phyloP scores from a whole-genome alignment of 1,140 invertebrate genomes.

The Platorchestia sp. region DNA sequence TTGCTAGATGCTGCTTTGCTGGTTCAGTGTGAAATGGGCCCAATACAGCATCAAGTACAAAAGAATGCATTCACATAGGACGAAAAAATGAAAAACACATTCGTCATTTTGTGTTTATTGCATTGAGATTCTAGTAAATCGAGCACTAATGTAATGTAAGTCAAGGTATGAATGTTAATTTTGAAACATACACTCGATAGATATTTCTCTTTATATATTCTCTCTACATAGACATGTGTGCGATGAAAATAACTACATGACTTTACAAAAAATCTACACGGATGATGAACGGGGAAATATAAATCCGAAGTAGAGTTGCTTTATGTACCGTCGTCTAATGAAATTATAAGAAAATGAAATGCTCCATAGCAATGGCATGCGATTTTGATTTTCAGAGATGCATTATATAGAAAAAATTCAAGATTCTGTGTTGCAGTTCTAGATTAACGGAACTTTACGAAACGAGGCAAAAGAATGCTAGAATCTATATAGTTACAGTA shows the following conservation, averaged over 20 bases:
- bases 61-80: neutral
- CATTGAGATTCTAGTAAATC: neutral
- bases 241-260: neutral
- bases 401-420: neutral
- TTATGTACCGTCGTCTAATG: neutral
- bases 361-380: neutral
- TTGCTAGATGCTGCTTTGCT: too few relatives aligned
- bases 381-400: neutral
- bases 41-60: neutral
- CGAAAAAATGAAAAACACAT: neutral
- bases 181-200: neutral
- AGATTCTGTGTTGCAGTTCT: neutral
- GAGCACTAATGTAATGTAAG: slow-evolving; percentile 17
- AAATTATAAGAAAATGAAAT: neutral
- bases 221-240: neutral
- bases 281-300: neutral
- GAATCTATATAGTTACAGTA: neutral
- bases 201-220: neutral
- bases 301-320: neutral
- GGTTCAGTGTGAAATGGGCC: too few relatives aligned
- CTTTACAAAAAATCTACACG: neutral
- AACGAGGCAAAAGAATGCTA: neutral
- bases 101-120: neutral
- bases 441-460: neutral
- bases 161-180: neutral